Percentiles rank a stretch among this genome's conserved stretches.
Conservation (phyloP, 1,140 invertebrate genomes). For the Tetragnatha versicolor region DNA sequence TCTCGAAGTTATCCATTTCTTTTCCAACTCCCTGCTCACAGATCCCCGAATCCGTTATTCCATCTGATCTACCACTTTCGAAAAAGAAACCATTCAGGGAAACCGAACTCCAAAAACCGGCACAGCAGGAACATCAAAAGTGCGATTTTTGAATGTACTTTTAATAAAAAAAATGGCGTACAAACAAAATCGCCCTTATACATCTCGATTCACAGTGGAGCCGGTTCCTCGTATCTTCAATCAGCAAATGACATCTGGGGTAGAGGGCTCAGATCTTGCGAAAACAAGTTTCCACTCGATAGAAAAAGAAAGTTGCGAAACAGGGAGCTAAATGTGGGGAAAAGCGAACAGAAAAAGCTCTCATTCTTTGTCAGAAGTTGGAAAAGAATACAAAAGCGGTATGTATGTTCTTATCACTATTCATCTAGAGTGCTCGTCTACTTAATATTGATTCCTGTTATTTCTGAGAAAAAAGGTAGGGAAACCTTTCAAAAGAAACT, state of each 20-base stretch:
- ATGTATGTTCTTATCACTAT: slow-evolving; percentile 22
- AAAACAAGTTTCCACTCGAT: slow-evolving; percentile 24
- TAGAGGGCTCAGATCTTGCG: neutral
- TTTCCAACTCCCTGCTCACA: too few relatives aligned
- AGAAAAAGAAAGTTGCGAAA: slow-evolving; percentile 24
- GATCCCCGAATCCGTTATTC: too few relatives aligned
- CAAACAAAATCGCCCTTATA: slow-evolving; percentile 30
- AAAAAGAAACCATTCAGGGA: too few relatives aligned
- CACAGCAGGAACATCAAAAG: neutral
- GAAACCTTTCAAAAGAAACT: neutral
- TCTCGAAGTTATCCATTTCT: too few relatives aligned
- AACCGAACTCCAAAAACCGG: too few relatives aligned
- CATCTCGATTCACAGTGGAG: neutral
- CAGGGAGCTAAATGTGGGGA: slow-evolving; percentile 5
- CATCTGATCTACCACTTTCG: too few relatives aligned
- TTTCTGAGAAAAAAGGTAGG: neutral
- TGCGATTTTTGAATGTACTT: slow-evolving; percentile 21
- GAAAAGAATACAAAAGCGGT: slow-evolving; percentile 40
- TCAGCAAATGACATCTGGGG: slow-evolving; percentile 45
- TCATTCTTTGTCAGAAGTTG: slow-evolving; percentile 19
- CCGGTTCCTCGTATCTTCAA: slow-evolving; percentile 19
- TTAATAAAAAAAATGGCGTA: slow-evolving; percentile 11
- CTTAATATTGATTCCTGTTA: slow-evolving; percentile 17
- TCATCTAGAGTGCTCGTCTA: slow-evolving; percentile 19
- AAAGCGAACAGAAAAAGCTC: neutral